phyloP scores from a whole-genome alignment of 2,113 vertebrate genomes.

The Genyomyrus donnyi region DNA sequence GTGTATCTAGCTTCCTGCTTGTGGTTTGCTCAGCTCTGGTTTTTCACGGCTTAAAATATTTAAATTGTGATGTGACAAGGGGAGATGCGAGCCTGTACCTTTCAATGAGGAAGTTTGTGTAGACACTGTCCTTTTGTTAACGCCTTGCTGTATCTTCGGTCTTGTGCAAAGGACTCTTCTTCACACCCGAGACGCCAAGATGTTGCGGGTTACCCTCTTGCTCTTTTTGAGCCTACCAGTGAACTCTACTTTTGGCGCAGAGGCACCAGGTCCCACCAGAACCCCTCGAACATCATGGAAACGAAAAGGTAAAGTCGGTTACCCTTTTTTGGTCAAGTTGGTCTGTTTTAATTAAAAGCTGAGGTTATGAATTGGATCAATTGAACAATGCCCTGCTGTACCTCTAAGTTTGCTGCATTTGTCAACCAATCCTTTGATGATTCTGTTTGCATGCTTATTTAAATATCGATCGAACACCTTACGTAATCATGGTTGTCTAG shows the following conservation, averaged over 20 bases:
- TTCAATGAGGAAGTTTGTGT: neutral
- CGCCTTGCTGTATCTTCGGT: neutral
- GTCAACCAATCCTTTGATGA: neutral
- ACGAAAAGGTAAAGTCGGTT: neutral
- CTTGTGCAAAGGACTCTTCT: neutral
- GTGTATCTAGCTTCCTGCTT: neutral
- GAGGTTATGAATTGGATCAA: neutral
- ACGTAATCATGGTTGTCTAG: neutral
- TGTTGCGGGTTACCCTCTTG: neutral
- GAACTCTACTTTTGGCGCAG: neutral
- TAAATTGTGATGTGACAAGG: neutral
- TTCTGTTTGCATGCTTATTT: neutral
- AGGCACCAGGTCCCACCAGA: neutral
- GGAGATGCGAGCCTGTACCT: neutral
- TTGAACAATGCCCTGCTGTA: neutral
- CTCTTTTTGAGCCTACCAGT: neutral
- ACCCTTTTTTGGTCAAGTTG: neutral
- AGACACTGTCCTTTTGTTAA: neutral
- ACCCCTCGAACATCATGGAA: slow-evolving; percentile 10
- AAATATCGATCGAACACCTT: neutral
- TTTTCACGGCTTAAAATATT: neutral
- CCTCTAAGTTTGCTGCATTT: neutral
- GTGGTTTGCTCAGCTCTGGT: neutral
- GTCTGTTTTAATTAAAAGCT: neutral
- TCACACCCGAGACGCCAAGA: neutral